Percentiles rank a stretch among this genome's conserved stretches.
phyloP scores from a whole-genome alignment of 2,113 vertebrate genomes.

The Pyxicephalus adspersus region DNA sequence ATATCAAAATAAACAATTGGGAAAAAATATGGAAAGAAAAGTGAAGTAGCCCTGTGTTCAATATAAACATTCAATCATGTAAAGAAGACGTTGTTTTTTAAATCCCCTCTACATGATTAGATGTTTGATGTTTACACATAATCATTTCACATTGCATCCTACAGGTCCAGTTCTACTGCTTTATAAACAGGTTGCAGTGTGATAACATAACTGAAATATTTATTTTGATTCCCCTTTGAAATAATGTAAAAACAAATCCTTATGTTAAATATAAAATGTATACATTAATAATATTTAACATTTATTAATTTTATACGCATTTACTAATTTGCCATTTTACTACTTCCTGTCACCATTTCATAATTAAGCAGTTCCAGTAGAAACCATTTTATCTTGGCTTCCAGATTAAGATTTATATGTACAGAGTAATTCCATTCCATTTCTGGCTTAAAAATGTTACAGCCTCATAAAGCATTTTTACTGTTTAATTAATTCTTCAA shows the following conservation, averaged over 20 bases:
- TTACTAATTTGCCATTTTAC: neutral
- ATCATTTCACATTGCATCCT: neutral
- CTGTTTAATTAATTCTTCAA: neutral
- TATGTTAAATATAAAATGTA: neutral
- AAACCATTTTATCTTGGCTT: constrained; percentile 2
- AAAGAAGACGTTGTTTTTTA: too few relatives aligned
- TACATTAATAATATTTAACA: neutral
- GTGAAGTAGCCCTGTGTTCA: too few relatives aligned
- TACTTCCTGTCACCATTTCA: neutral
- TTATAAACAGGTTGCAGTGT: neutral
- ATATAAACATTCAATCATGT: too few relatives aligned
- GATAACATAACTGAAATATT: neutral
- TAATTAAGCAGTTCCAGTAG: neutral
- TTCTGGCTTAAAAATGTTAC: constrained; percentile 9
- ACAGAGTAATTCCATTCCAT: neutral
- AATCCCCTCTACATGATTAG: too few relatives aligned
- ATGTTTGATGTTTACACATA: too few relatives aligned
- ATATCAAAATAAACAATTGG: too few relatives aligned
- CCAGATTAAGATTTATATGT: neutral
- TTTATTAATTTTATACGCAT: neutral
- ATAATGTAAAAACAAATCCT: neutral
- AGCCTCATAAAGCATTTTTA: constrained; percentile 1
- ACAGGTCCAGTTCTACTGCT: neutral
- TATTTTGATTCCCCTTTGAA: neutral
- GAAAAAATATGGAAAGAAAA: too few relatives aligned